Evolutionary conservation across 2,797 vertebrate species (phyloP), one percentile per base, ranked within the genome.

Genomic region (Diglossa cyanea): DNA sequence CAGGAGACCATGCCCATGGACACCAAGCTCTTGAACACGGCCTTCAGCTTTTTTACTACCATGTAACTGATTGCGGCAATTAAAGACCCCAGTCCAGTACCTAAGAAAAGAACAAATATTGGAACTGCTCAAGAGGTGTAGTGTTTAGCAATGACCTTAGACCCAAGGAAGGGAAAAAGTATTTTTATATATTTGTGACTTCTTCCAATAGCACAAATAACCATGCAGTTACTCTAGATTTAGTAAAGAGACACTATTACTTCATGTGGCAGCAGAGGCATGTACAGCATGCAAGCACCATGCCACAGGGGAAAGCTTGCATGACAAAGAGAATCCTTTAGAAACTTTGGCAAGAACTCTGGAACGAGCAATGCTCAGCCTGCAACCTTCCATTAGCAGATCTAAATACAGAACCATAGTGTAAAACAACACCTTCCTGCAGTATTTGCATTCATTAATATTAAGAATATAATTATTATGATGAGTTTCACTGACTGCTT

Each of bases 311-410:
- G 68, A 80, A 88, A 81, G 44, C 33, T 85, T 88, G 82, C 73
- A 86, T 70, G 88, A 91, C 94, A 91, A 93, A 91, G 72, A 95
- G 31, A 95, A 93, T 94, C 68, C 90, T 67, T 91, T 51, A 93
- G 94, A 86, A 96, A 94, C 96, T 95, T 83, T 97, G 97, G 95
- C 97, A 95, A 85, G 54, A 58, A 9, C 58, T 60, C 66, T 13
- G 6, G 95, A 96, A 96, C 17, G 93, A 94, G 90, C 84, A 90
- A 86, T 55, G 91, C 50, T 90, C 70, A 93, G 84, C 68, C 80
- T 86, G 70, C 31, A 5, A 62, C 42, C 86, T 94, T 95, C 95
- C 87, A 82, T 95, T 95, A 95, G 77, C 89, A 86, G 81, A 86
- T 90, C 94, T 96, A 96, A 97, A 96, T 95, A 91, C 40, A 91